A percentile compares a stretch with the other conserved stretches of the same genome.
phyloP scores from a whole-genome alignment of 2,797 vertebrate species.

The Microctenopoma lineatum region DNA sequence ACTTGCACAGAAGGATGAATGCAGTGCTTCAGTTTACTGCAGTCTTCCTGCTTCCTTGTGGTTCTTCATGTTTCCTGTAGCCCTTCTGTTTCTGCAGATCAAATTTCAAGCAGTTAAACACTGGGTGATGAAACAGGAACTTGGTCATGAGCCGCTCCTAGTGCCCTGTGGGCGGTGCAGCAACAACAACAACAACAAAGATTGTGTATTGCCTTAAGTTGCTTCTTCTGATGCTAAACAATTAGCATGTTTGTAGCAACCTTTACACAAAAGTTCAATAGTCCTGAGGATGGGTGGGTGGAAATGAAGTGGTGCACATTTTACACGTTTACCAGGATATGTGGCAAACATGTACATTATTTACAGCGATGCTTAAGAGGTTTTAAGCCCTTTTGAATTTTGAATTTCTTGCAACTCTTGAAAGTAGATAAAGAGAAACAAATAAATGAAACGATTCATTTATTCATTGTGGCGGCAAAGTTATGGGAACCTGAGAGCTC shows the following conservation, averaged over 20 bases:
- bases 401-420: no score
- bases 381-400: no score
- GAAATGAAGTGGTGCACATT: not conserved
- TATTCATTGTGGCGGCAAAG: no score
- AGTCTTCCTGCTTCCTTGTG: conserved; percentile 6
- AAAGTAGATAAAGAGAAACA: no score
- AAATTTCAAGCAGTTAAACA: conserved; percentile 55
- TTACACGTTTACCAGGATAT: not conserved
- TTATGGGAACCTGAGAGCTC: no score
- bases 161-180: not conserved
- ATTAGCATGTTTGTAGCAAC: not conserved
- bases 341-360: no score
- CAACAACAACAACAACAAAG: conserved; percentile 1
- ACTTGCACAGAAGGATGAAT: not conserved
- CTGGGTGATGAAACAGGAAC: conserved; percentile 31
- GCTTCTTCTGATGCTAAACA: not conserved
- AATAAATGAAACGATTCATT: no score
- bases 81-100: conserved; percentile 47
- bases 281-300: no score
- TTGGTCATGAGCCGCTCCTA: conserved; percentile 28
- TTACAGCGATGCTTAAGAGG: no score
- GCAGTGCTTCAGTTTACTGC: not conserved
- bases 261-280: no score
- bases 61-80: not conserved
- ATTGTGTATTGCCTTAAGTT: not conserved